phyloP scores from a whole-genome alignment of 1,140 invertebrate species.

The Pteromalus puparum region DNA sequence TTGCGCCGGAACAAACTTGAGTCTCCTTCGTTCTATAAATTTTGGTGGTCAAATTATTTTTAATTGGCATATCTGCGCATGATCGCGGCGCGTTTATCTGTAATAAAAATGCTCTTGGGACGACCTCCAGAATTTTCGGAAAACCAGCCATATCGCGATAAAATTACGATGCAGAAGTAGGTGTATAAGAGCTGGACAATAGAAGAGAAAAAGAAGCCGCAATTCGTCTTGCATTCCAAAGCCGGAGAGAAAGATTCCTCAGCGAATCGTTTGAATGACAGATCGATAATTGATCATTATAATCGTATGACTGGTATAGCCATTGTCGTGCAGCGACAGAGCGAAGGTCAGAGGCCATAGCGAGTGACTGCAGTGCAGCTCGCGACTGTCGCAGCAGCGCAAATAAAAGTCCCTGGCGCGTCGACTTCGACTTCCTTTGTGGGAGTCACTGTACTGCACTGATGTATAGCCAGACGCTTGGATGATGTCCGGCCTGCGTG shows the following conservation, averaged over 20 bases:
- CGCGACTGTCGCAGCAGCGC: conserved; percentile 67
- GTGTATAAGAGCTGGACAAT: too few relatives aligned
- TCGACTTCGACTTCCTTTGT: not conserved
- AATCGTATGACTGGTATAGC: conserved; percentile 68
- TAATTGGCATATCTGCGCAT: too few relatives aligned
- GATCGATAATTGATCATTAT: conserved; percentile 76
- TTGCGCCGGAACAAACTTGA: not conserved
- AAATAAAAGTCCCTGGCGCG: too few relatives aligned
- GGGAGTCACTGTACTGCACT: not conserved
- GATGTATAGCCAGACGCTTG: too few relatives aligned
- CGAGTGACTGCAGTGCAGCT: conserved; percentile 66
- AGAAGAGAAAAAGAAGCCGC: conserved; percentile 52
- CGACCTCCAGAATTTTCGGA: not conserved
- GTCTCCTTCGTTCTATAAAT: not conserved
- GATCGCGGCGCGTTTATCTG: too few relatives aligned
- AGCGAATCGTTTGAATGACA: conserved; percentile 71
- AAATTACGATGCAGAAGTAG: too few relatives aligned
- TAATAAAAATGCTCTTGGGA: not conserved
- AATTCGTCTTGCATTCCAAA: conserved; percentile 72
- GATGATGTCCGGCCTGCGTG: too few relatives aligned
- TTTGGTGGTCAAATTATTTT: not conserved
- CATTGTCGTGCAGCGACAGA: conserved; percentile 64
- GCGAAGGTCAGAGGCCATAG: conserved; percentile 67
- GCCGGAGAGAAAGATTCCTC: not conserved
- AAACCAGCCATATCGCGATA: too few relatives aligned